Percentiles rank a stretch among this genome's conserved stretches.
Evolutionary conservation across 2,113 vertebrate genomes (phyloP).

Genomic region (Agapornis roseicollis): DNA sequence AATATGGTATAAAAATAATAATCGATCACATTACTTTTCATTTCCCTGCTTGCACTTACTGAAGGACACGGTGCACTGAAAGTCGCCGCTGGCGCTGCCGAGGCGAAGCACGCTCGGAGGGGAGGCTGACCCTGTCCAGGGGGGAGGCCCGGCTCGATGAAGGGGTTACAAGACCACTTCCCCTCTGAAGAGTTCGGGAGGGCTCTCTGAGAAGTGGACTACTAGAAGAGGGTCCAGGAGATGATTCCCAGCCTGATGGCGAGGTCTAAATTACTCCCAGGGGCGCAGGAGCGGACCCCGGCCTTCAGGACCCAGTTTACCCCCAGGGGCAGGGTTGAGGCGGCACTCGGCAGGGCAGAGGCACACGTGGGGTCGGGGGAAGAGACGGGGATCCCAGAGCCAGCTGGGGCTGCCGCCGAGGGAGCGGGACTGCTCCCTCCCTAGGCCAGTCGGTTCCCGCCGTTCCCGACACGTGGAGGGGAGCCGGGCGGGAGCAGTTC

Average conservation of each 20-base stretch:
- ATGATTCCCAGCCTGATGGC: neutral
- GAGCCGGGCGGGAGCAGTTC: neutral
- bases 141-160: neutral
- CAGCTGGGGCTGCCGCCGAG: no score
- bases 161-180: fast-evolving
- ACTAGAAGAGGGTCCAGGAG: neutral
- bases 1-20: conserved; percentile 47
- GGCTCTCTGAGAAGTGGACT: neutral
- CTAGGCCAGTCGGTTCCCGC: neutral
- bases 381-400: neutral
- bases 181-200: neutral
- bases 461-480: neutral
- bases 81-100: neutral
- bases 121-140: neutral
- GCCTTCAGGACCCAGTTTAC: neutral
- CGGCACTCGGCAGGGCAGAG: fast-evolving
- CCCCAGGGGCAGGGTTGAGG: fast-evolving
- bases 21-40: conserved; percentile 18
- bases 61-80: neutral
- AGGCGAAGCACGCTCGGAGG: fast-evolving
- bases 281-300: fast-evolving
- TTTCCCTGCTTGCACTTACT: neutral
- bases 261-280: neutral
- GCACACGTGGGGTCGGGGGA: neutral
- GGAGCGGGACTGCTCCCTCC: neutral